These are phyloP conservation scores for Drosophila buzzatii DNA, from an alignment of 2,888 invertebrate genomes.

Conservation along the genomic window DNA sequence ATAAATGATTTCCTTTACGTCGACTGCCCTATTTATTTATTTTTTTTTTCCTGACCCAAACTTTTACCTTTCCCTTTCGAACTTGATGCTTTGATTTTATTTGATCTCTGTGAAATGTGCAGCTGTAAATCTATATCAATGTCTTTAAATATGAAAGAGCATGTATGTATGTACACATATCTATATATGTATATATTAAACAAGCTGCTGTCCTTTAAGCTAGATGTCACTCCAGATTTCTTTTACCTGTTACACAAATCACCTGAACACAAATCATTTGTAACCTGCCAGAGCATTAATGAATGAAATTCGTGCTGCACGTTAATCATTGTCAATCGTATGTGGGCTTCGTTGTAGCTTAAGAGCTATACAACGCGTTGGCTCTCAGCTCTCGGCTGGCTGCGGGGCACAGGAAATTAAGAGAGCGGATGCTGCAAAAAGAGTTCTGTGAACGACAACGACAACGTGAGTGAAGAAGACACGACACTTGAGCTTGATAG, in stretches of 20 bases:
- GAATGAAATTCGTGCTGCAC: neutral
- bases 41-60: too few relatives aligned
- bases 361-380: neutral
- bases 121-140: neutral
- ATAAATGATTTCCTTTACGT: too few relatives aligned
- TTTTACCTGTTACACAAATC: slow-evolving; percentile 1
- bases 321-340: slow-evolving; percentile 27
- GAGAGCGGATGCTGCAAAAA: slow-evolving; percentile 31
- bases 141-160: neutral
- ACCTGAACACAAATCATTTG: slow-evolving; percentile 1
- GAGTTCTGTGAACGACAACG: neutral
- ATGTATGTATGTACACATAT: neutral
- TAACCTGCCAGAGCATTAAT: neutral
- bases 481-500: slow-evolving; percentile 1
- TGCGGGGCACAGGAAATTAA: slow-evolving; percentile 12
- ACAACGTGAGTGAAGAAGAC: neutral
- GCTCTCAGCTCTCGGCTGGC: neutral
- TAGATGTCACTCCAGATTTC: neutral
- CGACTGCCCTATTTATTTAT: neutral
- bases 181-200: neutral
- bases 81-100: neutral
- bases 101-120: neutral
- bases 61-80: too few relatives aligned
- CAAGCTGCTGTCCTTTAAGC: too few relatives aligned
- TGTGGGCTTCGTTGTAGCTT: neutral